Base-by-base conservation (phyloP, 2,797 vertebrate species). In the Enteromius radiatus region DNA sequence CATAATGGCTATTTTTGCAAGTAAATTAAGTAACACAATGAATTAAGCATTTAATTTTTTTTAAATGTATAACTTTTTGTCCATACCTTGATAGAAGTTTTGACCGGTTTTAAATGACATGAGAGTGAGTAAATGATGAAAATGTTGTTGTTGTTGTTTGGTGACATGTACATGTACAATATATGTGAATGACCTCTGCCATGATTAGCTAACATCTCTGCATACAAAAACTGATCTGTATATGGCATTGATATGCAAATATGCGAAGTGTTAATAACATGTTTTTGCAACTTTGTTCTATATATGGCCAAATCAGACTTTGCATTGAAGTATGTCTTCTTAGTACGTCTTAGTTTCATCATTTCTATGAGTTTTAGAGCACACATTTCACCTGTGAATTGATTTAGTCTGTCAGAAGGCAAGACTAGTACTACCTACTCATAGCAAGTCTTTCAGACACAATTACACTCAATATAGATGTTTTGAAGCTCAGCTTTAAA, bases 381-480 rank as follows among this genome's bases (percentile, higher is more conserved):
- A 43, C 65, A 69, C 5, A 33, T 54, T 70, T 80, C 4, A 59
- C 36, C 67, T 45, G 36, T 59, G 78, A 54, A 59, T 43, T 79
- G 33, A 69, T 79, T 79, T 69, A 23, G 49, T 56, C 49, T 69
- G 47, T 56, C 23, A 7, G 49, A 56, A 68, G 49, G 49, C 36
- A 28, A 70, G 36, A 17, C 17, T 38, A n/a, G 64, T 49, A n/a
- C 77, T 79, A 38, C 77, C 65, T 41, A 31, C 78, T 80, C 26
- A 6, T 41, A n/a, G 26, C 67, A 59, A 59, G 45, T 70, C 38
- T 61, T 80, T 80, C 47, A 28, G 10, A 41, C 1, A 38, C 38
- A 70, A 80, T 80, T 70, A 70, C 26, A 56, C 36, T 59, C 11
- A 12, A 21, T 59, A 26, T 31, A 80, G 78, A 70, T 12, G 1